Conservation (phyloP, 2,113 vertebrate genomes). For the Peromyscus polionotus region DNA sequence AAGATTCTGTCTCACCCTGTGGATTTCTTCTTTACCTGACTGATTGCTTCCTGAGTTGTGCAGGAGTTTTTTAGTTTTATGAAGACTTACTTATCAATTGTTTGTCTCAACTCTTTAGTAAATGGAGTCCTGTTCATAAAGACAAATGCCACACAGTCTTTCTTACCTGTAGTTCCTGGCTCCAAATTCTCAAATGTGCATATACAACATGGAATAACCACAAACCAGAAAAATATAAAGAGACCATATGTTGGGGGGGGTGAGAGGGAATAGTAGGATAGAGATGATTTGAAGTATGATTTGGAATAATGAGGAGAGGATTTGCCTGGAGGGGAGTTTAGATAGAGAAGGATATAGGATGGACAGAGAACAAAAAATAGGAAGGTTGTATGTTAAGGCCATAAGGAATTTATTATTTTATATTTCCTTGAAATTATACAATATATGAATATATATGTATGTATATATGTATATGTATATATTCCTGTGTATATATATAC, state of each 20-base stretch:
- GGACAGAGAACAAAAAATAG: neutral
- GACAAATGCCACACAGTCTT: neutral
- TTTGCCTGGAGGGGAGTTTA: rapidly evolving
- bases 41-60: neutral
- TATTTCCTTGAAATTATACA: neutral
- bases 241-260: neutral
- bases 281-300: neutral
- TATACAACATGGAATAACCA: neutral
- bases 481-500: no score
- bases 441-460: neutral
- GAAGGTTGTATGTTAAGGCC: neutral
- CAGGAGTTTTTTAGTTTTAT: neutral
- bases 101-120: neutral
- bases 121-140: neutral
- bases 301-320: neutral
- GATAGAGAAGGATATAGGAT: neutral
- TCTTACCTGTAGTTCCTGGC: neutral
- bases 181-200: neutral
- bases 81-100: neutral
- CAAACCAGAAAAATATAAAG: neutral
- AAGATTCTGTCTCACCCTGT: neutral
- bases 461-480: no score
- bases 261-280: neutral
- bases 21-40: neutral
- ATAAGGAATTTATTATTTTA: neutral